These are phyloP conservation scores for Fregata magnificens DNA, from an alignment of 2,113 vertebrate species.

Conservation along the genomic window DNA sequence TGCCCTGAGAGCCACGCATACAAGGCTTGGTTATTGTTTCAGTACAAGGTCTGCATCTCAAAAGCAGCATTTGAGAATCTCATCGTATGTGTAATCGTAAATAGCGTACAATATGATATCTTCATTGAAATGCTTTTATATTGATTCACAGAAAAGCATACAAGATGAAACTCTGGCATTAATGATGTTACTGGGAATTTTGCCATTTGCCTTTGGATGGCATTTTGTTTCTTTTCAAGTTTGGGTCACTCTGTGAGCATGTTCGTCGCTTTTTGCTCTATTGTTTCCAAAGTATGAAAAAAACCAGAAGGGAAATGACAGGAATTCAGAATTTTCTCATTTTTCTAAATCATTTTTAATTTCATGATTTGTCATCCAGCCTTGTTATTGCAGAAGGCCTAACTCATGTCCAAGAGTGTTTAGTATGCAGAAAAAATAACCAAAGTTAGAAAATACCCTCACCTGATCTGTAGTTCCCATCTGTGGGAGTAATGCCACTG, in stretches of 20 bases:
- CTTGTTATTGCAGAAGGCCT: neutral
- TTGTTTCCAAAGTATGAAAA: neutral
- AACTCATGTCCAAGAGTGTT: neutral
- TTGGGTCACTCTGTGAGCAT: neutral
- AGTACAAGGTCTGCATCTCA: neutral
- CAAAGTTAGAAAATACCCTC: neutral
- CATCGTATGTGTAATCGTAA: neutral
- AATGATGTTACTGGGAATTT: conserved; percentile 19
- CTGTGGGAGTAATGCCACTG: neutral
- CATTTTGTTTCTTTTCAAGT: conserved; percentile 37
- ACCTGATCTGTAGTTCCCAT: neutral
- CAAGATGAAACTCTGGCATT: neutral
- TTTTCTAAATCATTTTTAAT: neutral
- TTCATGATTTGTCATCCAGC: neutral
- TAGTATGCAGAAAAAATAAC: neutral
- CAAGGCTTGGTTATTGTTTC: neutral
- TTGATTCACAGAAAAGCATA: neutral
- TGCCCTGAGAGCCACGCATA: fast-evolving
- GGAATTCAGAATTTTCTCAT: neutral
- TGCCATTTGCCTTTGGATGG: conserved; percentile 42
- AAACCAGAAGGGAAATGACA: neutral
- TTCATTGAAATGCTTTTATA: neutral
- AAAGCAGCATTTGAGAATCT: neutral
- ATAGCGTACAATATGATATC: neutral
- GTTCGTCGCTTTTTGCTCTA: neutral